These are phyloP conservation scores for Vulpes ferrilata DNA, from an alignment of 2,113 vertebrate species.

Conservation along the genomic window DNA sequence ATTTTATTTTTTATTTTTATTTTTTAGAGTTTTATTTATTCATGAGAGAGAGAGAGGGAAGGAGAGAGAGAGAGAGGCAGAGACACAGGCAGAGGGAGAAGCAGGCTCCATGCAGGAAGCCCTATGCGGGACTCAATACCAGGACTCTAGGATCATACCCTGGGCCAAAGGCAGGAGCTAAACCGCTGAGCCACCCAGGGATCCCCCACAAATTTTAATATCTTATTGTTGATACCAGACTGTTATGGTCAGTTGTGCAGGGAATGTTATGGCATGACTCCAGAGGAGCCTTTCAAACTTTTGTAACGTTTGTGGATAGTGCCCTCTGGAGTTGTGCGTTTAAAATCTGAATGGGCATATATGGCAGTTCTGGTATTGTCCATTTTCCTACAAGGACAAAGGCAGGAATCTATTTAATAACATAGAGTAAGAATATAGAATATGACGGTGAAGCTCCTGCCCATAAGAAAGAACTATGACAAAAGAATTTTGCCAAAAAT, in stretches of 20 bases:
- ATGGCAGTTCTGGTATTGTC: background rate
- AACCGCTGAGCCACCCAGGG: too few species aligned
- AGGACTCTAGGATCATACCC: too few species aligned
- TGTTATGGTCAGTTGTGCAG: background rate
- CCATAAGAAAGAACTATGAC: background rate
- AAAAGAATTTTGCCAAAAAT: too few species aligned
- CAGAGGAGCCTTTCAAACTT: background rate
- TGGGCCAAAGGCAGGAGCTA: too few species aligned
- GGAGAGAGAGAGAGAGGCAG: too few species aligned
- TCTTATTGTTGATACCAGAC: background rate
- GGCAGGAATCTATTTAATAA: background rate
- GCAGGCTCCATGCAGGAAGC: too few species aligned
- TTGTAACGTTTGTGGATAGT: background rate
- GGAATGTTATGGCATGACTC: background rate
- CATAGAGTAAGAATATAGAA: background rate
- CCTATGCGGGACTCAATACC: too few species aligned
- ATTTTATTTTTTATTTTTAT: background rate
- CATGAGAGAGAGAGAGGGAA: too few species aligned
- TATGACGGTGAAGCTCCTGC: background rate
- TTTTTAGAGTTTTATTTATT: too few species aligned
- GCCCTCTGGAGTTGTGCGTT: background rate
- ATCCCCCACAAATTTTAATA: background rate
- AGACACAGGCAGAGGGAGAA: too few species aligned
- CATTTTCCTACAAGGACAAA: background rate
- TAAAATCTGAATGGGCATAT: background rate